Evolutionary conservation across 1,140 invertebrate species (phyloP).

Genomic region (Oscheius sp.): DNA sequence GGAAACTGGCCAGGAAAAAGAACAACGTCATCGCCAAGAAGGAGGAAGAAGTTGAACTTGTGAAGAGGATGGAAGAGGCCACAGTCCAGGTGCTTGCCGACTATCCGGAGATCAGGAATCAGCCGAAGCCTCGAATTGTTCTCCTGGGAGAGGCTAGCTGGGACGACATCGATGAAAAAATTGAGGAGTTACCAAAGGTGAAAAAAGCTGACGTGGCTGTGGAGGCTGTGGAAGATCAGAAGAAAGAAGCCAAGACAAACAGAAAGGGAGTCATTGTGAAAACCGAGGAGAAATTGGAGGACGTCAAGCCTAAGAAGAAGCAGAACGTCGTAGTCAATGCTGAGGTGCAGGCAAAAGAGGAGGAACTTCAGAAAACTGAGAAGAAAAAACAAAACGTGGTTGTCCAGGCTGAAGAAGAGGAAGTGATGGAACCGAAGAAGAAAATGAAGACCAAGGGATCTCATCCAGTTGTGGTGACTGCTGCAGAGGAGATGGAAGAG

Average conservation of each 20-base stretch:
- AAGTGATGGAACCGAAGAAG: not conserved
- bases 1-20: conserved; percentile 1
- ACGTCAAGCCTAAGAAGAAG: not conserved
- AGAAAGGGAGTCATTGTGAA: not conserved
- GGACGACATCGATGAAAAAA: no score
- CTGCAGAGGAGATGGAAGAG: not conserved
- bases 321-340: not conserved
- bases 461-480: not conserved
- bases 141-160: no score
- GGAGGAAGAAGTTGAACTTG: not conserved
- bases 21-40: not conserved
- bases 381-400: not conserved
- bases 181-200: not conserved
- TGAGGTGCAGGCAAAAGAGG: not conserved
- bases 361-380: not conserved
- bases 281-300: not conserved
- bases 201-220: conserved; percentile 1
- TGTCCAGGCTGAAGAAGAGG: not conserved
- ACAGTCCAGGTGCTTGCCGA: no score
- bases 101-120: no score
- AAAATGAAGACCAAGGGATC: not conserved
- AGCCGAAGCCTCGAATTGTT: no score
- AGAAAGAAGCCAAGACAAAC: not conserved
- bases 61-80: not conserved
- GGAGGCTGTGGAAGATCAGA: not conserved